Evolutionary conservation across 2,797 vertebrate species (phyloP).

Genomic region (Acanthiza pusilla): DNA sequence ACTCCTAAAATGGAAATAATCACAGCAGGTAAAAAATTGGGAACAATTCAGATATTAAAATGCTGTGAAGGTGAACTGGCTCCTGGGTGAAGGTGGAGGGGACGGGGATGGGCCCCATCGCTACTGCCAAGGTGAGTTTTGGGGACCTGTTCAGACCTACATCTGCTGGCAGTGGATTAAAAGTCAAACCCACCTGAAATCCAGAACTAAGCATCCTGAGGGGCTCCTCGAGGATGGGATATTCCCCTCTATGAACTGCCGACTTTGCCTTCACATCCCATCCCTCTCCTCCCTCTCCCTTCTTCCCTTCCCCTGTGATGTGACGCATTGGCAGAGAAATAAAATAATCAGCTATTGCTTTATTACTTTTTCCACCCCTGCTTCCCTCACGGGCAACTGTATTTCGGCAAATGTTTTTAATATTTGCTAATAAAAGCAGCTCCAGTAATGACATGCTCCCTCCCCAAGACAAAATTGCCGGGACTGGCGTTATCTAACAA

Average conservation of each 20-base stretch:
- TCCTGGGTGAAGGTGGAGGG: not conserved
- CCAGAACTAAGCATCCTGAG: not conserved
- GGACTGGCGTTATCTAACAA: conserved; percentile 50
- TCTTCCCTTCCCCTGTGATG: not conserved
- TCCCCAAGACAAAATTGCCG: conserved; percentile 29
- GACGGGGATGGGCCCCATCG: not conserved
- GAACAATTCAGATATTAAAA: not conserved
- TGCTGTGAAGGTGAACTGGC: not conserved
- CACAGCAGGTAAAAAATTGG: not conserved
- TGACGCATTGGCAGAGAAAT: not conserved
- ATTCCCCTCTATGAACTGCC: not conserved
- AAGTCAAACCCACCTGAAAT: not conserved
- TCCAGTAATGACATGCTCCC: conserved; percentile 45
- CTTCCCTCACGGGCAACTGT: conserved; percentile 18
- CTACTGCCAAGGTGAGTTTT: not conserved
- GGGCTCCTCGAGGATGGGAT: not conserved
- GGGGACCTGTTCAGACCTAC: not conserved
- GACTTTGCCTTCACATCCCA: not conserved
- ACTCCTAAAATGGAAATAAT: not conserved
- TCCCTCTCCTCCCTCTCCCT: not conserved
- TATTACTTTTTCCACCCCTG: conserved; percentile 27
- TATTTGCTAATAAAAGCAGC: conserved; percentile 54
- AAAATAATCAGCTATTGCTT: conserved; percentile 23
- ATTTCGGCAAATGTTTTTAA: conserved; percentile 47
- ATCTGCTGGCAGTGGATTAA: not conserved